Evolutionary conservation across 37 sponge, comb jelly and placozoan species (phyloP), one percentile per base, ranked within the genome.

Genomic region (Oopsacas minuta): DNA sequence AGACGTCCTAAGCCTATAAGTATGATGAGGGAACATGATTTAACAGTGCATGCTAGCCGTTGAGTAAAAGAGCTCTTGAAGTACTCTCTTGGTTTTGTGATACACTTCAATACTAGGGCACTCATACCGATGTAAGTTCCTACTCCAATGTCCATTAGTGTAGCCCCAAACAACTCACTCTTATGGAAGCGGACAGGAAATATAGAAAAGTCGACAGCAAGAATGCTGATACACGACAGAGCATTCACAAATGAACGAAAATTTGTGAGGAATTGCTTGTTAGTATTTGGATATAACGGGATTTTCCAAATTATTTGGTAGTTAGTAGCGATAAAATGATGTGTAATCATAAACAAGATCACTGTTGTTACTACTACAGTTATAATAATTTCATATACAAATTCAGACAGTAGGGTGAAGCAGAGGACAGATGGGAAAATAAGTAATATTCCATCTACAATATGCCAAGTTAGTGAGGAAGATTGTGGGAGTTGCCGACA

Each of bases 101-200:
- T 34, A 61, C 75, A 61, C 3, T 15, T 36, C 8, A 87, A 51
- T 30, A 90, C 90, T 23, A 90, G 38, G 15, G 87, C 90, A 84
- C 75, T 84, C 0, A 87, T 53, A 35, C 88, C 82, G 23, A 90
- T 81, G 37, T 82, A 90, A 3, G 52, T 52, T 0, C 90, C 90
- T n/a, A 90, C 90, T 36, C 90, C 90, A 1, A 88, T 83, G 83
- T 90, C 90, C 90, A 90, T 90, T 51, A 90, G 38, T 15, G 84
- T 39, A 37, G 52, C 49, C 0, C 90, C 90, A 20, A 32, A 46
- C 46, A 87, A 83, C 37, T 90, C 89, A 30, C 82, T 69, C 53
- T 90, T 90, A 25, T 52, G 84, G 52, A 88, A 85, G 36, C 84
- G 81, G 12, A 36, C 52, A 20, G 90, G 90, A 30, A 88, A 90